Evolutionary conservation across 2,888 invertebrate genomes (phyloP).

Genomic region (Microplitis manilae): DNA sequence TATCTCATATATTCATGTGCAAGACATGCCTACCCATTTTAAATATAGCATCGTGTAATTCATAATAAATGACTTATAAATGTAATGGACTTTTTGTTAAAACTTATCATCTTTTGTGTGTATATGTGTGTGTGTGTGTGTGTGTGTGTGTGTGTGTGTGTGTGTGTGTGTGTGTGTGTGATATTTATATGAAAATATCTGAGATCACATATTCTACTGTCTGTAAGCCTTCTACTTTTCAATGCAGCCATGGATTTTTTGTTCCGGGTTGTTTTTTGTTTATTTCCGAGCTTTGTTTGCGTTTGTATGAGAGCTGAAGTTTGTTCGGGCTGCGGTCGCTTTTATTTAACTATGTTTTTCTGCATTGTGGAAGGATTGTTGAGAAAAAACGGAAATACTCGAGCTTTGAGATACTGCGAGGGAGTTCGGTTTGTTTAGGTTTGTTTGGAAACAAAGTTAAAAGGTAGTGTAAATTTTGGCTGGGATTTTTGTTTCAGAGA

Average conservation of each 20-base stretch:
- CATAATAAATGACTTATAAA: conserved; percentile 72
- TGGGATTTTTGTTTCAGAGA: no score
- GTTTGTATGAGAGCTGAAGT: background rate
- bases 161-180: background rate
- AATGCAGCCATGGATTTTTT: background rate
- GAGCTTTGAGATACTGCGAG: background rate
- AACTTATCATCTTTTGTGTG: conserved; percentile 5
- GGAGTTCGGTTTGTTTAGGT: no score
- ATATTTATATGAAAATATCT: background rate
- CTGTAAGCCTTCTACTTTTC: background rate
- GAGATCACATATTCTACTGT: background rate
- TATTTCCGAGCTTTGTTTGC: background rate
- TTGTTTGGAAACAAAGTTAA: no score
- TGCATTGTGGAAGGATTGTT: background rate
- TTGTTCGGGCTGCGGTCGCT: background rate
- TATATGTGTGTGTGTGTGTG: conserved; percentile 9
- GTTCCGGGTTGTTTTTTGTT: background rate
- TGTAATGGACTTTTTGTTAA: conserved; percentile 58
- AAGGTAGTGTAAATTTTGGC: no score
- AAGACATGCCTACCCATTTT: conserved; percentile 68
- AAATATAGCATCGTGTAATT: conserved; percentile 72
- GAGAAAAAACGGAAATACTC: background rate
- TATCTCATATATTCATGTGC: conserved; percentile 71
- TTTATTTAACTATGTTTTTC: background rate
- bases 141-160: background rate